Evolutionary conservation across 2,113 vertebrate species (phyloP), one percentile per base, ranked within the genome.

Genomic region (Thunnus maccoyii): DNA sequence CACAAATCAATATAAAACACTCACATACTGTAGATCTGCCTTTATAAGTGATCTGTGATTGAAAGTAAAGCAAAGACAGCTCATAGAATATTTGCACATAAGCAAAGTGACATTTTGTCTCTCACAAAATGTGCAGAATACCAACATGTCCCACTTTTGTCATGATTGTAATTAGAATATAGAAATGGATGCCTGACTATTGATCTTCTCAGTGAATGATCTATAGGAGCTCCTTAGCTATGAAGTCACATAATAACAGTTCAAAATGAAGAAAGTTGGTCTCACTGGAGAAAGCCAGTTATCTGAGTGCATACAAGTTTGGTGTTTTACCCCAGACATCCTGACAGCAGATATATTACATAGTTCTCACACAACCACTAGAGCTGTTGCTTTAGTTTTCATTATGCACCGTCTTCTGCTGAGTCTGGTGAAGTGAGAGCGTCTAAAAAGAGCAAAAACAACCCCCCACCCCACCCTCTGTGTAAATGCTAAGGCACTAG

Each of bases 331-430:
- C 30, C 30, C 30, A 32, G 30, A 32, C 3, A 32, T 32, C 78
- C 71, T 74, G 32, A 62, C 56, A 68, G 55, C 44, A 60, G 36
- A 68, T 81, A 47, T 68, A 32, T 5, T 5, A 32, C 30, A 32
- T 32, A 32, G 30, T 32, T 32, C 30, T 32, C 30, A 32, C 30
- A 32, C 3, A 32, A 32, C 30, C 30, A 32, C 3, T 3, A 5
- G 30, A 32, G 30, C 30, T 32, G 30, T 32, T 5, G 30, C 30
- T 32, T 32, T 32, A 32, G 30, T 32, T 32, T 32, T 5, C 30
- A 32, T 32, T 32, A 32, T 32, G 3, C 30, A 32, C 30, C 5
- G 3, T 32, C 30, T 32, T 32, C 30, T 3, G 30, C 30, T 32
- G 30, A 32, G 30, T 32, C 0, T 32, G 30, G 30, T 32, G 30